These are phyloP conservation scores for Taxidea taxus DNA, from an alignment of 2,113 vertebrate species.

Conservation along the genomic window DNA sequence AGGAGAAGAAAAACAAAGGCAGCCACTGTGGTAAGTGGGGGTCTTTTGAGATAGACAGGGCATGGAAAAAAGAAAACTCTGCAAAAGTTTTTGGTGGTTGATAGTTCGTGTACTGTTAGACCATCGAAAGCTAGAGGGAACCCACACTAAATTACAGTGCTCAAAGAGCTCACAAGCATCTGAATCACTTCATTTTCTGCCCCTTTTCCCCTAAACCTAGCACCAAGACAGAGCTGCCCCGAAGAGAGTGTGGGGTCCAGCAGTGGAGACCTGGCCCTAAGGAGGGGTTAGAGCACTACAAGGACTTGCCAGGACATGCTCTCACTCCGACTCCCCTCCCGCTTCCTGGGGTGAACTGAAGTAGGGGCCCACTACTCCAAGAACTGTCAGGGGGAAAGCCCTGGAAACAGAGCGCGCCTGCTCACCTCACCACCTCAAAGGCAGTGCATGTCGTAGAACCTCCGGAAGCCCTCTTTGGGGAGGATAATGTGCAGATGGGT, in stretches of 20 bases:
- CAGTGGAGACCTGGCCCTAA: background rate
- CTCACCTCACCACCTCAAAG: background rate
- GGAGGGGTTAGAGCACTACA: background rate
- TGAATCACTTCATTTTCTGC: background rate
- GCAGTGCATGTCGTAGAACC: background rate
- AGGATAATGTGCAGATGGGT: background rate
- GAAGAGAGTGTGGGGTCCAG: background rate
- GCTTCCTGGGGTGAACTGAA: background rate
- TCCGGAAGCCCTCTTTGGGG: background rate
- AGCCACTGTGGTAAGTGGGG: background rate
- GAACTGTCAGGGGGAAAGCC: background rate
- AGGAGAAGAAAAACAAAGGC: background rate
- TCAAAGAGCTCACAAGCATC: background rate
- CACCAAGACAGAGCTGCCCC: accelerated
- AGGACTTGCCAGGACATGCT: too few relatives aligned
- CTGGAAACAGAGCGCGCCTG: background rate
- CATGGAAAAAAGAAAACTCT: background rate
- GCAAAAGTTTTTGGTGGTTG: background rate
- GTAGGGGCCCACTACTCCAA: background rate
- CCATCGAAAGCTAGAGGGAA: background rate
- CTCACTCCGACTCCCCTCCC: background rate
- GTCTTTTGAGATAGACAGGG: background rate
- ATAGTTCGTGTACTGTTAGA: background rate
- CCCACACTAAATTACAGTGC: background rate
- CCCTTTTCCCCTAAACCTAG: background rate